Evolutionary conservation across 2,888 invertebrate genomes (phyloP), one percentile per base, ranked within the genome.

Genomic region (Parnassius apollo): DNA sequence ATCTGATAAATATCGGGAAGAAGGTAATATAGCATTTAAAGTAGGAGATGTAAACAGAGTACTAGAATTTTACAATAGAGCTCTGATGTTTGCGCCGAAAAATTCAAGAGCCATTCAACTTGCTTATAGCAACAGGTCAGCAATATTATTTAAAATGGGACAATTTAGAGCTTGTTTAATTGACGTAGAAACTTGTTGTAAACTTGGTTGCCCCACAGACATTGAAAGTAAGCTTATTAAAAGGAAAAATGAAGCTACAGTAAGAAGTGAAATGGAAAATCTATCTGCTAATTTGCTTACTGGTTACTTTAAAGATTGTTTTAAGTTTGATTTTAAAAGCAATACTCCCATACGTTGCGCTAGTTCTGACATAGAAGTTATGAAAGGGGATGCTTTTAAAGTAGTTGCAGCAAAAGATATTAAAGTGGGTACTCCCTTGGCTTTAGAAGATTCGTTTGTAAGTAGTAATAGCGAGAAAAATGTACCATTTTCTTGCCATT

Each of bases 111-210:
- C 68, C 9, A 64, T 77, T 66, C 66, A 66, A 60, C 56, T 75
- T 8, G 78, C 73, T 2, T 74, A 71, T 51, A 72, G 74, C 57
- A 75, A 75, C 49, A 71, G 78, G 68, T 78, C 80, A 44, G 74
- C 70, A 0, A 45, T 76, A 12, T 63, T 77, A 2, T 61, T 57
- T 2, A 67, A 66, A 22, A n/a, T 66, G 2, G 51, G 66, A 11
- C 62, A 59, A 9, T 73, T 62, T 42, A 42, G 25, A 13, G 75
- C 70, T 4, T 72, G 75, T 58, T 12, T 71, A 11, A 58, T 61
- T 9, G 80, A 80, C 49, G 73, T 78, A 42, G 69, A 75, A 1
- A 66, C 53, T 51, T 74, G 75, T 56, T 70, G 75, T 45, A 50
- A 52, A 0, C 64, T 75, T 60, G 71, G 67, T 2, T 76, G 74